phyloP scores from a whole-genome alignment of 2,888 invertebrate genomes.

The Spodoptera littoralis region DNA sequence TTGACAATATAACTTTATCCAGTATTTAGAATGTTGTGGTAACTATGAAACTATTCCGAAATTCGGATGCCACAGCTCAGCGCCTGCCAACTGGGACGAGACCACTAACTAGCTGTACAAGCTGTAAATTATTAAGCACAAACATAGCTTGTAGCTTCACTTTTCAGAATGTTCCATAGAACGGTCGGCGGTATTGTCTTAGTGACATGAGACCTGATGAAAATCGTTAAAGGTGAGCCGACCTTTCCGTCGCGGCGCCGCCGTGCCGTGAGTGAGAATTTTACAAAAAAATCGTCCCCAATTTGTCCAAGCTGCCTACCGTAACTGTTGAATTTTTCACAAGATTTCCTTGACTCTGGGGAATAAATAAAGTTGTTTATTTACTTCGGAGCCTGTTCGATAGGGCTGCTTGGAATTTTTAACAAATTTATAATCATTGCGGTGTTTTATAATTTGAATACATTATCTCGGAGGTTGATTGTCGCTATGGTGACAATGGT shows the following conservation, averaged over 20 bases:
- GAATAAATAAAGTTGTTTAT: slow-evolving; percentile 45
- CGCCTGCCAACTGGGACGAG: slow-evolving; percentile 6
- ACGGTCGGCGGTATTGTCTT: not conserved
- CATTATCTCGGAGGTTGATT: too few relatives aligned
- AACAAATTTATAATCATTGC: not conserved
- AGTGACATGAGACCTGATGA: slow-evolving; percentile 9
- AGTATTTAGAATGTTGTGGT: not conserved
- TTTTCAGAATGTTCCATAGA: not conserved
- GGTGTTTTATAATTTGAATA: too few relatives aligned
- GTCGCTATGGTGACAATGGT: too few relatives aligned
- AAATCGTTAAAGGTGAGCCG: slow-evolving; percentile 13
- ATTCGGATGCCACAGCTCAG: not conserved
- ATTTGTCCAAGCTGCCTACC: slow-evolving; percentile 52
- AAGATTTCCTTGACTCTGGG: slow-evolving; percentile 52
- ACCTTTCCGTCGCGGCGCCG: not conserved
- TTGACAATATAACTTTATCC: too few relatives aligned
- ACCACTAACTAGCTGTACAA: slow-evolving; percentile 16
- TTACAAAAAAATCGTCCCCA: slow-evolving; percentile 49
- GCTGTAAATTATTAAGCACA: slow-evolving; percentile 16
- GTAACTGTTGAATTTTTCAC: slow-evolving; percentile 62
- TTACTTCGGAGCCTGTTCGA: slow-evolving; percentile 36
- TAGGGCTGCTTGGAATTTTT: slow-evolving; percentile 4
- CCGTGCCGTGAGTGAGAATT: not conserved
- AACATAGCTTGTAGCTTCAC: slow-evolving; percentile 3
- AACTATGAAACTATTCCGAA: not conserved